phyloP scores from a whole-genome alignment of 2,888 invertebrate species.

The Gerris lacustris region DNA sequence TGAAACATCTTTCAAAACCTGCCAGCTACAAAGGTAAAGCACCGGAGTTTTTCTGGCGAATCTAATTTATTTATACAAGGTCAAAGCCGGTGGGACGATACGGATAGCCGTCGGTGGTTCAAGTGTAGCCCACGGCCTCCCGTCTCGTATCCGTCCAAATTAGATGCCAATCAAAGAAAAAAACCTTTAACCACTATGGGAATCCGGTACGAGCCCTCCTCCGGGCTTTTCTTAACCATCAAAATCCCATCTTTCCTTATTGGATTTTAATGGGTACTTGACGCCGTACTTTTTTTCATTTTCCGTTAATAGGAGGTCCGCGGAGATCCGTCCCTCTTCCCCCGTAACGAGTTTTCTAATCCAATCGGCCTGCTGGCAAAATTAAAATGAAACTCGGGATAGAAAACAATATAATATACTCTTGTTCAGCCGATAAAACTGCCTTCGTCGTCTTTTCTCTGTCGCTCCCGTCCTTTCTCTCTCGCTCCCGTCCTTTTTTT shows the following conservation, averaged over 20 bases:
- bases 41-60: no score
- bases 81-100: no score
- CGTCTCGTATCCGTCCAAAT: conserved; percentile 1
- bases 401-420: neutral
- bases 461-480: no score
- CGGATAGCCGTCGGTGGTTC: no score
- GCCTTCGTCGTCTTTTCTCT: neutral
- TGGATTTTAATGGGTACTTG: conserved; percentile 24
- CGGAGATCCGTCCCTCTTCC: neutral
- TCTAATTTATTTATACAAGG: no score
- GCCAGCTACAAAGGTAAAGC: no score
- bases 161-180: conserved; percentile 11
- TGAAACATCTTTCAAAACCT: no score
- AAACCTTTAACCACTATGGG: conserved; percentile 1
- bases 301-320: neutral
- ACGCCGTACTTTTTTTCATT: conserved; percentile 8
- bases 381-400: conserved; percentile 10
- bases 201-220: neutral
- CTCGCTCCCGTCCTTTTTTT: no score
- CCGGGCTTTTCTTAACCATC: conserved; percentile 14
- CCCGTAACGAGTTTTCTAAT: conserved; percentile 13
- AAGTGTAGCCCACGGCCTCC: neutral
- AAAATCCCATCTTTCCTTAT: conserved; percentile 26
- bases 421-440: neutral
- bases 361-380: conserved; percentile 11